These are phyloP conservation scores for Paradisaea rubra DNA, from an alignment of 2,113 vertebrate genomes.

Conservation along the genomic window DNA sequence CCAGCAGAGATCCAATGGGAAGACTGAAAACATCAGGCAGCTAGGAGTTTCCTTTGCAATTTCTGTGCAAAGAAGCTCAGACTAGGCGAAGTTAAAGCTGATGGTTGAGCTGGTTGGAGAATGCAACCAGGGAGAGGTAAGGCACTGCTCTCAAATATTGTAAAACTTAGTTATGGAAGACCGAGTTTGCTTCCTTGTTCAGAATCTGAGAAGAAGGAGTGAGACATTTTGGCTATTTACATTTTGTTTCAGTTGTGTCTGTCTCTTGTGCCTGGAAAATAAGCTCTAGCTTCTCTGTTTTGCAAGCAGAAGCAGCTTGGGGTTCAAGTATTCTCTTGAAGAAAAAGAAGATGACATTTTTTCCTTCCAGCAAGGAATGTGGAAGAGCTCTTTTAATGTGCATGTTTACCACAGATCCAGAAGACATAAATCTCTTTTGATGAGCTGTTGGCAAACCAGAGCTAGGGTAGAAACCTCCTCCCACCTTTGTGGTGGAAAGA, in stretches of 20 bases:
- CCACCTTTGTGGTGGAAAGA: neutral
- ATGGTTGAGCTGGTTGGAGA: neutral
- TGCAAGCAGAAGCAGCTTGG: neutral
- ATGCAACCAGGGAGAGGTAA: neutral
- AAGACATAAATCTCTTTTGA: neutral
- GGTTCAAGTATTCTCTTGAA: neutral
- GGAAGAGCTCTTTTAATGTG: neutral
- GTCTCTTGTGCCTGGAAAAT: neutral
- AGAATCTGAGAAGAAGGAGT: neutral
- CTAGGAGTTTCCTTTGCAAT: neutral
- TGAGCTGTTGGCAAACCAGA: neutral
- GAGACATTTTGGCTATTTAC: neutral
- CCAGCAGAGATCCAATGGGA: neutral
- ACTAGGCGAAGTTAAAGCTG: neutral
- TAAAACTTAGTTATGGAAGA: neutral
- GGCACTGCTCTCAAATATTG: neutral
- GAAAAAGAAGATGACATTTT: neutral
- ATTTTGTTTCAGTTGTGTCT: neutral
- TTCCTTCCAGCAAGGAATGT: neutral
- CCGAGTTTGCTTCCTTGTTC: neutral
- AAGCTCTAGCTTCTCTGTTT: neutral
- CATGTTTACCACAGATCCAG: neutral
- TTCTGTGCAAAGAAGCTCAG: neutral
- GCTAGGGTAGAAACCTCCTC: neutral
- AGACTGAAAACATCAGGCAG: neutral